These are phyloP conservation scores for Dallia pectoralis DNA, from an alignment of 2,797 vertebrate genomes.

Conservation along the genomic window DNA sequence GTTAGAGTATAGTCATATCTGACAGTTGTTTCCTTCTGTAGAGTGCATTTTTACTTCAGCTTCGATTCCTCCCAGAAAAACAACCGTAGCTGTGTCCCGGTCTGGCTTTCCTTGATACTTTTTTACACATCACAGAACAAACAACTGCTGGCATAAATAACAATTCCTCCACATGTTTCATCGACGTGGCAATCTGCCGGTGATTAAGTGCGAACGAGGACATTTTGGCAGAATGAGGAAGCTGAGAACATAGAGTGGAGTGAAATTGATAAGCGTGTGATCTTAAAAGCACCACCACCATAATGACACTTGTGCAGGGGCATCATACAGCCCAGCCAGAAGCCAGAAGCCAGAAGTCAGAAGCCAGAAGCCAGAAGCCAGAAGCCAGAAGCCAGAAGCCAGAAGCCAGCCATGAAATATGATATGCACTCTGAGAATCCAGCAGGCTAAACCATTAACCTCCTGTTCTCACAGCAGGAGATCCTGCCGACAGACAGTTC, in stretches of 20 bases:
- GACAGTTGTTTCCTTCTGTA: background rate
- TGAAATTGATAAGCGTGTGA: slow-evolving; percentile 6
- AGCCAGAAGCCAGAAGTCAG: slow-evolving; percentile 9
- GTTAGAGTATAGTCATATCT: background rate
- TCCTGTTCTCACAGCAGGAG: slow-evolving; percentile 5
- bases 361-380: slow-evolving; percentile 8
- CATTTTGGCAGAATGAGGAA: background rate
- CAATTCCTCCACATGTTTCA: background rate
- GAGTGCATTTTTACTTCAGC: background rate
- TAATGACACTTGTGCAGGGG: background rate
- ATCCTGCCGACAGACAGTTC: background rate
- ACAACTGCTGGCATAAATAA: background rate
- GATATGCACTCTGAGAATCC: background rate
- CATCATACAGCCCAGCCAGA: background rate
- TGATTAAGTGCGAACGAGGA: background rate
- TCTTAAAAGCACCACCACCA: slow-evolving; percentile 4
- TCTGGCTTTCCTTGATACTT: background rate
- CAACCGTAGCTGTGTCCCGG: background rate
- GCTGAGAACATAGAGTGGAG: background rate
- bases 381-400: slow-evolving; percentile 10
- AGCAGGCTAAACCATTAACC: slow-evolving; percentile 7
- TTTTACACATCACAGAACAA: background rate
- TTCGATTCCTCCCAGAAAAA: background rate
- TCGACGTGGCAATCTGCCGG: background rate
- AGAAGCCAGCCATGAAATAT: slow-evolving; percentile 3